Percentiles rank a stretch among this genome's conserved stretches.
Conservation (phyloP, 2,797 vertebrate genomes). For the Acipenser transmontanus region DNA sequence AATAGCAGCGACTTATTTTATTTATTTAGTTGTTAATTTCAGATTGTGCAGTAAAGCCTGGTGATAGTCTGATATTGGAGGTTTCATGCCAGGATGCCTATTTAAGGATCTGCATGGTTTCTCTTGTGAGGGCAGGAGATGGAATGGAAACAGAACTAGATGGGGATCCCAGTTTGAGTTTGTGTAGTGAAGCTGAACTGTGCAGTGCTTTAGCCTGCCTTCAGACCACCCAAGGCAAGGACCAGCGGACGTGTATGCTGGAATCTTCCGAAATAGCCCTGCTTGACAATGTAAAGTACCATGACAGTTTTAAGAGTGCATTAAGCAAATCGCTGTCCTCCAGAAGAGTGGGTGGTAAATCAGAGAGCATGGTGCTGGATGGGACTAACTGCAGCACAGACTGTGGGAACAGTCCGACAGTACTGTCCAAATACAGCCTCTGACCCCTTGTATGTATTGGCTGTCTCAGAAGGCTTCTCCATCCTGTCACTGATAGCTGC, state of each 20-base stretch:
- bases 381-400: constrained; percentile 17
- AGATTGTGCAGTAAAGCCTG: constrained; percentile 69
- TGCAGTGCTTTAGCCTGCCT: constrained; percentile 83
- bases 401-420: constrained; percentile 22
- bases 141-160: constrained; percentile 37
- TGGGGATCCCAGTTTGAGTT: constrained; percentile 17
- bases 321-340: constrained; percentile 68
- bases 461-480: constrained; percentile 95
- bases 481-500: constrained; percentile 81
- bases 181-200: constrained; percentile 76
- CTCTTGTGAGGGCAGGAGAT: constrained; percentile 46
- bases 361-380: constrained; percentile 34
- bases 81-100: constrained; percentile 84
- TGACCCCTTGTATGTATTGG: constrained; percentile 76
- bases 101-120: constrained; percentile 75
- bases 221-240: constrained; percentile 62
- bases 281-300: constrained; percentile 79
- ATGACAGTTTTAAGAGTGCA: constrained; percentile 71
- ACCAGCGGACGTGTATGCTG: constrained; percentile 59
- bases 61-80: constrained; percentile 75
- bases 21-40: constrained; percentile 4
- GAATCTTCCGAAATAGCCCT: constrained; percentile 87
- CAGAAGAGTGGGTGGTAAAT: constrained; percentile 42
- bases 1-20: too few relatives aligned
- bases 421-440: background rate